Base-by-base conservation (phyloP, 2,113 vertebrate species). In the Pelusios castaneus region DNA sequence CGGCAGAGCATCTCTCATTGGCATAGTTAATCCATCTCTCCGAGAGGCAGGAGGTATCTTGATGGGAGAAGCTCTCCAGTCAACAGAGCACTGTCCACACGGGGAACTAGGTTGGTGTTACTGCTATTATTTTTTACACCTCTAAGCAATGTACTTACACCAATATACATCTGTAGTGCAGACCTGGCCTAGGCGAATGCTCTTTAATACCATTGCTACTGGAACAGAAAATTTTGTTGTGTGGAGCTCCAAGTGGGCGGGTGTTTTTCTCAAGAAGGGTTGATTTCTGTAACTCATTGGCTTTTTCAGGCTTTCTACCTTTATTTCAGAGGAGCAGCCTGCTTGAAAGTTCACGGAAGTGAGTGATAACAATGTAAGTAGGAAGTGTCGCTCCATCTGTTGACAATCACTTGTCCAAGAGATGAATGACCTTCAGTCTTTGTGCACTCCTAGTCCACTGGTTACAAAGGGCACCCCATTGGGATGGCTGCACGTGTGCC, bases 241-340 rank as follows among this genome's bases (percentile, higher is more conserved):
- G 55, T 6, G 24, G 38, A 63, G 41, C 76, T 60, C 19, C 1
- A 55, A 77, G 56, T 3, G 8, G 93, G 86, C 78, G 77, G 81
- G 34, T 91, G 47, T 41, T 56, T 94, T 87, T 45, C 80, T 73
- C 12, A 31, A 38, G 67, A 78, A 87, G 41, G 8, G 52, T 84
- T 49, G 24, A 31, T 67, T 88, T 87, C 55, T 47, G 6, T 8
- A 86, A 21, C 34, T 90, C 76, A 25, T 34, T 67, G 89, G 82
- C 82, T 92, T 93, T 47, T 93, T 51, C 84, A 92, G 88, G 41
- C 19, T 41, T 17, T 91, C 25, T 84, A 63, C 84, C 80, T 87
- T 52, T 10, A 41, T 38, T n/a, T 73, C 67, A 17, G 29, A 60
- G 58, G 58, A 34, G 58, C 67, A 73, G n/a, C n/a, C 67, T 41